Evolutionary conservation across 2,113 vertebrate species (phyloP).

Genomic region (Amphilophus citrinellus): DNA sequence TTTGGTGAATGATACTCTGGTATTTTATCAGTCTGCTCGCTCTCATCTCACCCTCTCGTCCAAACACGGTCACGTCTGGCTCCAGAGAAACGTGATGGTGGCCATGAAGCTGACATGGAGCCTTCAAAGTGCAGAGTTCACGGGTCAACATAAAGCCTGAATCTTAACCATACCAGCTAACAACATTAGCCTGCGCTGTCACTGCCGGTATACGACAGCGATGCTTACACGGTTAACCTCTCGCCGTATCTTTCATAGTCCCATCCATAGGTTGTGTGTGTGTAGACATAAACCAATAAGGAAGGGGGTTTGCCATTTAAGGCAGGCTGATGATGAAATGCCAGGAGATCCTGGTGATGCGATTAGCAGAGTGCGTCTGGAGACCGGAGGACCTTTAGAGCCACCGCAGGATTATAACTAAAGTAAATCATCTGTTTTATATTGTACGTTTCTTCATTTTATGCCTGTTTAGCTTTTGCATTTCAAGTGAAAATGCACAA

Average conservation of each 20-base stretch:
- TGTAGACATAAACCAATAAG: conserved; percentile 59
- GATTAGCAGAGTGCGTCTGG: conserved; percentile 62
- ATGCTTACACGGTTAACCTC: conserved; percentile 53
- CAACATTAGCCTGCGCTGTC: neutral
- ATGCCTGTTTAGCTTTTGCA: conserved; percentile 44
- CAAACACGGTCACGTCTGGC: neutral
- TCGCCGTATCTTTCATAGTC: conserved; percentile 25
- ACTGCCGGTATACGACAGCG: neutral
- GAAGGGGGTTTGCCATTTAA: conserved; percentile 54
- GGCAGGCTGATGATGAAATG: conserved; percentile 65
- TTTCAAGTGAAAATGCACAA: conserved; percentile 41
- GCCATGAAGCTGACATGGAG: neutral
- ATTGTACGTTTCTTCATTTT: conserved; percentile 39
- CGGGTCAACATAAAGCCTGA: neutral
- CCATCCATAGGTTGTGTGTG: conserved; percentile 1
- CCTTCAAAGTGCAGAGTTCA: neutral
- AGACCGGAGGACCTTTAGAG: conserved; percentile 56
- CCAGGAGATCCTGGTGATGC: conserved; percentile 58
- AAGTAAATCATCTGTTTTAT: conserved; percentile 44
- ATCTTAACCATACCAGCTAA: conserved; percentile 8
- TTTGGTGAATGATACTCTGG: neutral
- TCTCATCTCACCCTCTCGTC: neutral
- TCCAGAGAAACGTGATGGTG: neutral
- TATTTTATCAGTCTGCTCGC: neutral
- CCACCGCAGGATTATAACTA: conserved; percentile 46